Evolutionary conservation across 2,888 invertebrate genomes (phyloP), one percentile per base, ranked within the genome.

Genomic region (Ochropleura plecta): DNA sequence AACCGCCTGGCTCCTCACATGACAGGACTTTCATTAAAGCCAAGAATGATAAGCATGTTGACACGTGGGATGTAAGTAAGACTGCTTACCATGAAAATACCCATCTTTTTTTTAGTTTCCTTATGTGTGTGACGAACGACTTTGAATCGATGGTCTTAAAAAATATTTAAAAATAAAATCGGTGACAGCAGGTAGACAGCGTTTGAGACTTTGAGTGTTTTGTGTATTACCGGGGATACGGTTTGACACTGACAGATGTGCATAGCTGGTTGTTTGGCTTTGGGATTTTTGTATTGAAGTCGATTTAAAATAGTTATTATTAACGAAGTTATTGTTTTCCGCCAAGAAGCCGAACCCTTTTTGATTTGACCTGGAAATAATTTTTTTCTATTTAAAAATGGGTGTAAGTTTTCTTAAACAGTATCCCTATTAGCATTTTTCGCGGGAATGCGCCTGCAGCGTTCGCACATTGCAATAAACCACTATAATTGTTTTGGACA

Each of bases 351-450:
- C 18, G 1, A 16, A 53, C 53, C 40, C 18, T 12, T n/a, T 30
- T 42, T 42, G 10, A 48, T 16, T 72, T 62, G 14, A 16, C 42
- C 12, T 53, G 1, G n/a, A 30, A 49, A 55, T 18, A 12, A 73
- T 12, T 46, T 68, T 53, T 5, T 12, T 7, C 49, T 30, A 57
- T 85, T 79, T 46, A 79, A 92, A 92, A 78, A 78, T 93, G 92
- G 92, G 92, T 30, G 92, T 92, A 85, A 89, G 91, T 90, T 80
- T 64, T 42, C 64, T 53, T 49, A n/a, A n/a, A n/a, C 30, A 30
- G 30, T 59, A 59, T 30, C n/a, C 5, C 40, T 60, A 49, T 2
- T 5, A 3, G 10, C 9, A 53, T 70, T 9, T 78, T 78, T 64
- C 72, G 57, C 78, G 51, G 71, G 71, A 55, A 44, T 16, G 12